A percentile compares a stretch with the other conserved stretches of the same genome.
These are phyloP conservation scores for Larimichthys crocea DNA, from an alignment of 2,113 vertebrate genomes.

Conservation along the genomic window DNA sequence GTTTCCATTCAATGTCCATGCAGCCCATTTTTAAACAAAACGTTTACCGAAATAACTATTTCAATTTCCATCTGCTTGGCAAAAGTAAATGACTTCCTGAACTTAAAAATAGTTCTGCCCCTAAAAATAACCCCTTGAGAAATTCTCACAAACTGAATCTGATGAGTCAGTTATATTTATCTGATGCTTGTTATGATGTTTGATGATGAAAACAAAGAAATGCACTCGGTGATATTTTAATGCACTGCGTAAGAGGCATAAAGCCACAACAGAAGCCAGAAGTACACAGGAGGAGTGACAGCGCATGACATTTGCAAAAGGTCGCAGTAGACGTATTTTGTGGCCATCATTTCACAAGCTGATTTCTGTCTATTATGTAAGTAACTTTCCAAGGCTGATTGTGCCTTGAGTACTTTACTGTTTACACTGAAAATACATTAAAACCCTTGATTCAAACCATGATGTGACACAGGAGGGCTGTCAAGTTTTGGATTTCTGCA, in stretches of 20 bases:
- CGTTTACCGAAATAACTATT: slow-evolving; percentile 36
- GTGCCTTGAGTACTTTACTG: background rate
- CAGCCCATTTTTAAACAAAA: slow-evolving; percentile 12
- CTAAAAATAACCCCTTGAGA: slow-evolving; percentile 74
- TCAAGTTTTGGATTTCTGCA: too few species aligned
- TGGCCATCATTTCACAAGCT: background rate
- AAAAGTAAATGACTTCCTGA: slow-evolving; percentile 51
- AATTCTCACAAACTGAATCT: slow-evolving; percentile 31
- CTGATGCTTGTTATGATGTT: background rate
- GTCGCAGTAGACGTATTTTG: background rate
- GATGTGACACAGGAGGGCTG: too few species aligned
- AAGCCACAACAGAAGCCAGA: background rate
- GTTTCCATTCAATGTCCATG: slow-evolving; percentile 12
- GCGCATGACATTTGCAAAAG: slow-evolving; percentile 33
- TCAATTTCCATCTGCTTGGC: slow-evolving; percentile 48
- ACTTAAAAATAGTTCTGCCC: slow-evolving; percentile 17
- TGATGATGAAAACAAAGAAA: slow-evolving; percentile 17
- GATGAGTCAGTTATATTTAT: slow-evolving; percentile 18
- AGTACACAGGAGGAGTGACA: background rate
- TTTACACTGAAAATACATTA: background rate
- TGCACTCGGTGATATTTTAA: background rate
- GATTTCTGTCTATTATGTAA: background rate
- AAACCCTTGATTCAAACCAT: too few species aligned
- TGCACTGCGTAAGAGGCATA: background rate
- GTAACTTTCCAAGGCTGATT: background rate